These are phyloP conservation scores for Podotricha telesiphe DNA, from an alignment of 2,888 invertebrate species.

Conservation along the genomic window DNA sequence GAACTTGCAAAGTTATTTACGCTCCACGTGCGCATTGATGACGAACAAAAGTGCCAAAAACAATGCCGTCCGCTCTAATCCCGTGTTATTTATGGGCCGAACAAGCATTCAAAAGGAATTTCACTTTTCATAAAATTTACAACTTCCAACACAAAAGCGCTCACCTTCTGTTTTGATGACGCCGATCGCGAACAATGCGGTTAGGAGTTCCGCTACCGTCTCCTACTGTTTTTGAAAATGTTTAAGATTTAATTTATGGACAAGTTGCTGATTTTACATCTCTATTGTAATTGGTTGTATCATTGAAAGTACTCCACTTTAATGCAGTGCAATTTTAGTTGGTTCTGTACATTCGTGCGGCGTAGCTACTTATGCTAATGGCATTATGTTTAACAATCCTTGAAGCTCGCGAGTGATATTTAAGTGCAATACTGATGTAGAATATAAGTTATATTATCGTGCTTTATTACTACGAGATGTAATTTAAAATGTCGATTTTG, in stretches of 20 bases:
- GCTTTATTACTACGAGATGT: conserved; percentile 4
- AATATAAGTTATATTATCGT: conserved; percentile 6
- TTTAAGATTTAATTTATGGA: conserved; percentile 77
- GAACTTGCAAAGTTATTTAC: conserved; percentile 75
- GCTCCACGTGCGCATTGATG: conserved; percentile 74
- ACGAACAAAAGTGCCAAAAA: conserved; percentile 78
- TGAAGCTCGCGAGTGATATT: conserved; percentile 45
- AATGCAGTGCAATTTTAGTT: conserved; percentile 66
- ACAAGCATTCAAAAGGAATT: conserved; percentile 82
- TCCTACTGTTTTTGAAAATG: conserved; percentile 83
- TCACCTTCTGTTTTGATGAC: conserved; percentile 83
- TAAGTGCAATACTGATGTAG: conserved; percentile 43
- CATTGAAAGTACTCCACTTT: conserved; percentile 62
- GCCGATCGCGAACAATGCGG: conserved; percentile 77
- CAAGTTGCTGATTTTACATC: conserved; percentile 72
- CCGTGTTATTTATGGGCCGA: conserved; percentile 78
- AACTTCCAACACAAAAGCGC: conserved; percentile 76
- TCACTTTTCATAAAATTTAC: conserved; percentile 84
- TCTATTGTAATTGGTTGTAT: conserved; percentile 76
- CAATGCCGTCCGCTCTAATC: conserved; percentile 78
- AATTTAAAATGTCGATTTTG: conserved; percentile 5
- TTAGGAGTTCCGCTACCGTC: conserved; percentile 79
- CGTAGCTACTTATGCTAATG: conserved; percentile 51
- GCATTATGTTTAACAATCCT: conserved; percentile 45
- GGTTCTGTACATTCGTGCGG: conserved; percentile 56